Conservation (phyloP, 2,888 invertebrate genomes). For the Coleophora deauratella region DNA sequence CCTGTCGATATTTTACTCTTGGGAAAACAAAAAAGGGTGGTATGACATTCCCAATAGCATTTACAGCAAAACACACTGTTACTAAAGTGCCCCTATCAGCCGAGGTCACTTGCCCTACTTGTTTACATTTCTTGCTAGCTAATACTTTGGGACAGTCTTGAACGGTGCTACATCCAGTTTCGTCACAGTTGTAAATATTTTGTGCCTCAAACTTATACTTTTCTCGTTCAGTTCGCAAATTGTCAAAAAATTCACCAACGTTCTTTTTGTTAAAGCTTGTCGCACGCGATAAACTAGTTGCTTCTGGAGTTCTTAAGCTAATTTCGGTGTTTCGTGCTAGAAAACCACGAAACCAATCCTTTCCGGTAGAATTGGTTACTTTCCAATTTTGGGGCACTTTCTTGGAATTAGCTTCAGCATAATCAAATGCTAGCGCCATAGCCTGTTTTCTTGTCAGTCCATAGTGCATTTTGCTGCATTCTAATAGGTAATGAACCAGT, state of each 20-base stretch:
- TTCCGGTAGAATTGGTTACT: neutral
- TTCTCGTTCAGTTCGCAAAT: conserved; percentile 1
- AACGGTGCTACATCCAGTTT: conserved; percentile 10
- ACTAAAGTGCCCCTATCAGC: conserved; percentile 7
- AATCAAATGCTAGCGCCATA: conserved; percentile 7
- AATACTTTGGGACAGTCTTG: conserved; percentile 8
- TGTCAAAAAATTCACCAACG: conserved; percentile 7
- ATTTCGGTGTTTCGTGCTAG: neutral
- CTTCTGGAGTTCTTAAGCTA: conserved; percentile 4
- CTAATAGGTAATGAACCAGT: conserved; percentile 1
- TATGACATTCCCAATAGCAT: conserved; percentile 6
- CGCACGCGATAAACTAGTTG: conserved; percentile 2
- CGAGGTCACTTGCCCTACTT: conserved; percentile 9
- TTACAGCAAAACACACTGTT: conserved; percentile 3
- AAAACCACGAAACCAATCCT: neutral
- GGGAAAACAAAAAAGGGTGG: conserved; percentile 4
- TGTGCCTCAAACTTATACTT: conserved; percentile 8
- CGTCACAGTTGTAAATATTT: conserved; percentile 10
- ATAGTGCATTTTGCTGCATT: conserved; percentile 6
- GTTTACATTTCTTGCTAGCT: conserved; percentile 5
- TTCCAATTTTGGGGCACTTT: conserved; percentile 7
- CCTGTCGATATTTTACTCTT: conserved; percentile 1
- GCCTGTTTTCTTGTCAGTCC: conserved; percentile 6
- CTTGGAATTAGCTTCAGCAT: conserved; percentile 3
- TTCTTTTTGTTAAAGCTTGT: conserved; percentile 10